A percentile compares a stretch with the other conserved stretches of the same genome.
Evolutionary conservation across 2,113 vertebrate species (phyloP).

Genomic region (Bubo bubo): DNA sequence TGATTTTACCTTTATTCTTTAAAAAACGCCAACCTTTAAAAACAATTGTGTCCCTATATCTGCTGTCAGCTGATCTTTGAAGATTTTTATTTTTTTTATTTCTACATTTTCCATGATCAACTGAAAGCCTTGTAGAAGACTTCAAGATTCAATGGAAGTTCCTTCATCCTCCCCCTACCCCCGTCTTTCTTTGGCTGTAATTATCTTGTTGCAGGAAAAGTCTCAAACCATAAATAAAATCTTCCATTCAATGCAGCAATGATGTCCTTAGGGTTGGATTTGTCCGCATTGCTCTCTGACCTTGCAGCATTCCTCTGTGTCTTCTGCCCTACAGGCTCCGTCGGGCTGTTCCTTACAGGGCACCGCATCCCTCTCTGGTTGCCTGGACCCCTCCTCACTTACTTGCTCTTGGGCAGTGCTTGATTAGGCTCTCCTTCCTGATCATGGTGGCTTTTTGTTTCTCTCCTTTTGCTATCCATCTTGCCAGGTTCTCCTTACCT

Average conservation of each 20-base stretch:
- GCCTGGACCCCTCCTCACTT: neutral
- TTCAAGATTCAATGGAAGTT: neutral
- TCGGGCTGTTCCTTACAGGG: neutral
- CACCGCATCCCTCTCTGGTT: neutral
- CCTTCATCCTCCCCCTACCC: neutral
- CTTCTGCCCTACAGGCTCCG: neutral
- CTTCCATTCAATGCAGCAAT: neutral
- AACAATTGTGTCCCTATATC: neutral
- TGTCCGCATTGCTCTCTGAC: constrained; percentile 6
- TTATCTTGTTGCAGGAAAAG: neutral
- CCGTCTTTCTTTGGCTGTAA: neutral
- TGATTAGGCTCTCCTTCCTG: neutral
- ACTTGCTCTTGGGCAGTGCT: neutral
- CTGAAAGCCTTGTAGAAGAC: neutral
- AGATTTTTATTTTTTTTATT: neutral
- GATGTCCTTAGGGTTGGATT: constrained; percentile 21
- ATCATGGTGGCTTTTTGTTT: neutral
- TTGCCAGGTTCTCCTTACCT: neutral
- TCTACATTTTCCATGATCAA: neutral
- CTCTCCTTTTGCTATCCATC: neutral
- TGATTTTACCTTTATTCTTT: neutral
- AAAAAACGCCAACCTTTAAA: neutral
- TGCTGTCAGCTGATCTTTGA: neutral
- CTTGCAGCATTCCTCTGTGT: constrained; percentile 21
- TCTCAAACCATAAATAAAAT: neutral